Base-by-base conservation (phyloP, 1,140 invertebrate genomes). In the Caenorhabditis briggsae region DNA sequence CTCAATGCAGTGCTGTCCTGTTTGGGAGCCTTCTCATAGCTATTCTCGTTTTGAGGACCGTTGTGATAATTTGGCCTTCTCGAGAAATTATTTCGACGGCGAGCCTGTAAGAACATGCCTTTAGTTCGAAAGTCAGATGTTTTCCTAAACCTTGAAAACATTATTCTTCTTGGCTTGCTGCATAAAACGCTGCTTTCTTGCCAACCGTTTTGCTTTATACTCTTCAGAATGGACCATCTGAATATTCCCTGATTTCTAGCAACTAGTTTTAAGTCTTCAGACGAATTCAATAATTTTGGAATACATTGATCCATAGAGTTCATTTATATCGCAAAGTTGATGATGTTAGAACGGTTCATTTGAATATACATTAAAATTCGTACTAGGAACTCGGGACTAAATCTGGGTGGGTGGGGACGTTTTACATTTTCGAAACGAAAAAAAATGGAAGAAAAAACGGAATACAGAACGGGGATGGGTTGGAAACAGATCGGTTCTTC, bases 361-460 rank as follows among this genome's bases (percentile, higher is more conserved):
- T 12, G 46, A 78, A 78, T 78, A 78, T 78, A 78, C 70, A 78
- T 50, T 78, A 50, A 78, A 70, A 50, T 58, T 83, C 82, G 58
- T 59, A 83, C 82, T 64, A 58, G n/a, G 58, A 61, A 83, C 55
- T 83, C 82, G 55, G 55, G 33, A 55, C 41, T 83, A 83, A 83
- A 59, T 83, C 58, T 64, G 43, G 33, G 33, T 20, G 33, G n/a
- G 48, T 16, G 58, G 23, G 50, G 59, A n/a, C 33, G 33, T 33
- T 83, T 83, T 41, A 43, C 41, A 46, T 14, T 82, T 33, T 33
- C 14, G 23, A 61, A 46, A 23, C 2, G 33, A 46, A 83, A 20
- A 48, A 61, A 41, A 23, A 55, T 25, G 74, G 53, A 82, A 55
- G 56, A 82, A 82, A 20, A 82, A 50, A 23, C 48, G 50, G 46